Base-by-base conservation (phyloP, 2,888 invertebrate genomes). In the Scotopteryx bipunctaria region DNA sequence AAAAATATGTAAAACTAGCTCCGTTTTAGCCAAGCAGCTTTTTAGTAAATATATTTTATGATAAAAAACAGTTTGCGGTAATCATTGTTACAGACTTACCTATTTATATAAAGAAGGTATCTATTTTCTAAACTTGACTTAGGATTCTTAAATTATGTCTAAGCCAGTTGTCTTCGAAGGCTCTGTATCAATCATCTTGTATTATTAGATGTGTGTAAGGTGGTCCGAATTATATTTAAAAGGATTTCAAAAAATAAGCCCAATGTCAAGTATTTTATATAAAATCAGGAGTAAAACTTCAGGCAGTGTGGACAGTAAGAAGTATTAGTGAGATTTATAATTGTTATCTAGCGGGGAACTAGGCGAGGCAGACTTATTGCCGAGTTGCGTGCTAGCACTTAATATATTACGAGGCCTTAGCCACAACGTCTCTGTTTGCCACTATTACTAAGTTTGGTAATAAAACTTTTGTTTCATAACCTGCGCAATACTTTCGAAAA, bases 241-340 rank as follows among this genome's bases (percentile, higher is more conserved):
- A 27, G n/a, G 5, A n/a, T 13, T n/a, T 16, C 3, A 33, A 5
- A 23, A 15, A 29, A 42, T 23, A 31, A 27, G 31, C 11, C 2
- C 13, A 11, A 37, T 8, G 0, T 5, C 21, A 14, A 21, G 8
- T 11, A 6, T 47, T 47, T 42, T 23, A 29, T 35, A 36, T 48
- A 41, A 55, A 57, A 37, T 40, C 33, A 52, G 43, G 9, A 45
- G 52, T 59, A 73, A 72, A 64, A 66, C 71, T 62, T 50, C 37
- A 46, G 42, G 56, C 65, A 62, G 82, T 75, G 83, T 73, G 81
- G 81, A 83, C 83, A 83, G 83, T 80, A 78, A 82, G 82, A 83
- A 81, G 81, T 83, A 82, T 83, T 84, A 81, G 78, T 65, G 70
- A 82, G 82, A 84, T 86, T 84, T 86, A 86, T 86, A 86, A 86